These are phyloP conservation scores for Pediacus dermestoides DNA, from an alignment of 2,888 invertebrate species.

Conservation along the genomic window DNA sequence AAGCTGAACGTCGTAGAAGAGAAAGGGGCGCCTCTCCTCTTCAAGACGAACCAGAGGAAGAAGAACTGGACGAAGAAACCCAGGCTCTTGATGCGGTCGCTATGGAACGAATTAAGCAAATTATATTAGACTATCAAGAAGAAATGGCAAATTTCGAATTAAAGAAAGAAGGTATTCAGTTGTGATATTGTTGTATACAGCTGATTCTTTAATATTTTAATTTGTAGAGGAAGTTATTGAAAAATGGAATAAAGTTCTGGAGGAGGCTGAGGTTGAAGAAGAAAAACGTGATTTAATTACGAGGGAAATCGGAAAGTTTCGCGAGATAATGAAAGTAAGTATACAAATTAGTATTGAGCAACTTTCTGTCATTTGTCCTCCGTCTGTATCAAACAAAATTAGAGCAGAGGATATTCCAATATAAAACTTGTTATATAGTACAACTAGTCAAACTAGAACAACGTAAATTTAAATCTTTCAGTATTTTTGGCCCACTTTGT, in stretches of 20 bases:
- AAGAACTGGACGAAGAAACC: slow-evolving; percentile 72
- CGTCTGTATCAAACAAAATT: too few relatives aligned
- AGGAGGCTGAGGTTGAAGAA: slow-evolving; percentile 90
- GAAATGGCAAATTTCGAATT: slow-evolving; percentile 69
- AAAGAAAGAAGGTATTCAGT: slow-evolving; percentile 62
- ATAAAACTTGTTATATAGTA: too few relatives aligned
- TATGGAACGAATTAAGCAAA: slow-evolving; percentile 71
- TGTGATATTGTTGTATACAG: slow-evolving; percentile 2
- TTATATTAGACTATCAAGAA: slow-evolving; percentile 78
- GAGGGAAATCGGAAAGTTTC: slow-evolving; percentile 95
- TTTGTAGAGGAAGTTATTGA: slow-evolving; percentile 63
- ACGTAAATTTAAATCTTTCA: too few relatives aligned
- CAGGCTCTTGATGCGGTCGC: slow-evolving; percentile 72
- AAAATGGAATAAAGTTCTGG: slow-evolving; percentile 65
- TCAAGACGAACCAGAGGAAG: slow-evolving; percentile 57
- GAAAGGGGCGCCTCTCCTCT: slow-evolving; percentile 59
- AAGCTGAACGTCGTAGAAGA: slow-evolving; percentile 60
- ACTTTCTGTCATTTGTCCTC: too few relatives aligned
- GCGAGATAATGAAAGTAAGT: slow-evolving; percentile 94
- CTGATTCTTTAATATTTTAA: slow-evolving; percentile 9
- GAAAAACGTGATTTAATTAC: slow-evolving; percentile 95
- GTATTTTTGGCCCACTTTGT: too few relatives aligned
- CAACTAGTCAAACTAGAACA: too few relatives aligned
- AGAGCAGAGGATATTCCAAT: too few relatives aligned
- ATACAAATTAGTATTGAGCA: too few relatives aligned